Base-by-base conservation (phyloP, 2,113 vertebrate genomes). In the Amblyornis subalaris region DNA sequence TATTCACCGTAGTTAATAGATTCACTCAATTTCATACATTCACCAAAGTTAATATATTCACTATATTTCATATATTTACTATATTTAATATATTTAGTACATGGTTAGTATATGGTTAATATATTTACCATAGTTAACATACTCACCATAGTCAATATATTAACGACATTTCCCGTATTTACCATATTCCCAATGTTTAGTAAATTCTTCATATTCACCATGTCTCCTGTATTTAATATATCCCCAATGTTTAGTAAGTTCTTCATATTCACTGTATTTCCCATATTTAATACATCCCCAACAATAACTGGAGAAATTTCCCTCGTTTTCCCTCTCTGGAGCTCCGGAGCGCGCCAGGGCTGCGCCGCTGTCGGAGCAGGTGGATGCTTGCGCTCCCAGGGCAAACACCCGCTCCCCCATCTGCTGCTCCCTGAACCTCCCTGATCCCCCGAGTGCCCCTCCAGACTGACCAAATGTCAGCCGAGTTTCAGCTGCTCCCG, bases 141-240 rank as follows among this genome's bases (percentile, higher is more conserved):
- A 7, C 20, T 21, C 14, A 7, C 33, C 8, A 2, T 31, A 5
- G 42, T 18, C 3, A 12, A 9, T 6, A 3, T 3, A 12, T 9
- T 21, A 11, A 1, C 61, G 5, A 0, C 5, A 1, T 24, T 47
- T 7, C 12, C 31, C 3, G 1, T 15, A 14, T 33, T 36, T 10
- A 2, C 11, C 5, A 3, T 1, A 13, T 8, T 3, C 4, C 0
- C 20, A 1, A 7, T 21, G 10, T 54, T 29, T 0, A 21, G 10
- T 42, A 16, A 14, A 36, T 14, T 15, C 26, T 24, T 3, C 35
- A 18, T 33, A 36, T n/a, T 25, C 10, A 5, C 35, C 5, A 5
- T 6, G 26, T 67, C n/a, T 9, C 5, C 16, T 3, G 5, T 14
- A 12, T 51, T 31, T 0, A 10, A 12, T 35, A 7, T 23, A 23